Evolutionary conservation across 1,140 invertebrate genomes (phyloP), one percentile per base, ranked within the genome.

Genomic region (Prorops nasuta): DNA sequence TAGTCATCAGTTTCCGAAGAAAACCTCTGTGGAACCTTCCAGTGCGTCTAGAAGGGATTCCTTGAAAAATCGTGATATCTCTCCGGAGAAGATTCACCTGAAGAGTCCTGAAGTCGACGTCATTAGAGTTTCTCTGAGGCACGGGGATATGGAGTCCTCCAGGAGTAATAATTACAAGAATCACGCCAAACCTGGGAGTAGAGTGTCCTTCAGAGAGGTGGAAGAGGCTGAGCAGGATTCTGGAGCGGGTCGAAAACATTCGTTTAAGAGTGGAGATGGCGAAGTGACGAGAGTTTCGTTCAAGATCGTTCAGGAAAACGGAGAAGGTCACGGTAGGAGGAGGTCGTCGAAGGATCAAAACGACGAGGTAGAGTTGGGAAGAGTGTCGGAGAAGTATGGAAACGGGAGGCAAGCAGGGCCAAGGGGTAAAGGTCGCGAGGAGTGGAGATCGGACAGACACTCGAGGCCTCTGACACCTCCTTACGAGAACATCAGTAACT

Each of bases 381-480:
- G 10, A 49, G 57, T 0, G 16, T 0, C 18, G n/a, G n/a, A 49
- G 14, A 41, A 42, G 28, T 15, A 46, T 9, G 32, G 34, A 32
- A n/a, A n/a, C n/a, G n/a, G 35, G 12, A 54, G 46, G 16, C 42
- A 40, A 1, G 20, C 34, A 0, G 54, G 54, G 0, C 32, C 39
- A 9, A 52, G 43, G n/a, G 24, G 18, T 16, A 60, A 37, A 35
- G 38, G 31, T 31, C 48, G 47, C n/a, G 53, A 56, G 2, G 31
- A 56, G 2, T 42, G 35, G 10, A 51, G 42, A 32, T 64, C 59
- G 0, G 50, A 64, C 10, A 64, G 67, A 47, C 68, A 76, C 44
- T 66, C 63, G 3, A 64, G 66, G 43, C 63, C 73, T 0, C 41
- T 77, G 49, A 70, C 66, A 19, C 72, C 74, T 4, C 66, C 66